These are phyloP conservation scores for Misgurnus anguillicaudatus DNA, from an alignment of 2,113 vertebrate species.

Conservation along the genomic window DNA sequence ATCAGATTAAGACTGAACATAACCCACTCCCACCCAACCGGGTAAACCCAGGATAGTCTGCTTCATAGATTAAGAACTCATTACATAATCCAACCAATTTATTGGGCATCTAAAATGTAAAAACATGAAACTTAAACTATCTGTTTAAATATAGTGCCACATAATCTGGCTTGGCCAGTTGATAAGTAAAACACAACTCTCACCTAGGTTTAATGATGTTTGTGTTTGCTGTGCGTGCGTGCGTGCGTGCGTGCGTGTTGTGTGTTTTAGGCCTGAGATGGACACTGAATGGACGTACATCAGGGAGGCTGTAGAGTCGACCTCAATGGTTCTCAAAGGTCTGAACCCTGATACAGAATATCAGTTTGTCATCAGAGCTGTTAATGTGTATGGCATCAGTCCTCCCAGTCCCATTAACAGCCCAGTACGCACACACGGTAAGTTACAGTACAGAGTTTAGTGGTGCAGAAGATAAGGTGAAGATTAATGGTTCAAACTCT, in stretches of 20 bases:
- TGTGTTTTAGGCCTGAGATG: slow-evolving; percentile 81
- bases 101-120: neutral
- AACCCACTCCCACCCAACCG: neutral
- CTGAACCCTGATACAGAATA: slow-evolving; percentile 85
- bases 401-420: slow-evolving; percentile 79
- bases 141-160: too few species aligned
- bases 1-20: neutral
- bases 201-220: neutral
- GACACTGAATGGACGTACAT: slow-evolving; percentile 89
- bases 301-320: slow-evolving; percentile 84
- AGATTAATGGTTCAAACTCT: too few species aligned
- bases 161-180: too few species aligned
- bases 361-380: slow-evolving; percentile 86
- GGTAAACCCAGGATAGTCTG: slow-evolving; percentile 1
- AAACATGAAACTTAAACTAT: neutral
- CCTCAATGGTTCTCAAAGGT: slow-evolving; percentile 92
- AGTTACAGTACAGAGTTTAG: slow-evolving; percentile 60
- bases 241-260: slow-evolving; percentile 20
- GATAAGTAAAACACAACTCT: too few species aligned
- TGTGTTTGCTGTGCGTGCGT: slow-evolving; percentile 25
- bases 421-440: slow-evolving; percentile 80
- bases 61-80: slow-evolving; percentile 11
- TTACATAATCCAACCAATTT: slow-evolving; percentile 1
- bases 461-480: neutral
- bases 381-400: slow-evolving; percentile 82